A percentile compares a stretch with the other conserved stretches of the same genome.
phyloP scores from a whole-genome alignment of 2,113 vertebrate genomes.

The Bufo gargarizans region DNA sequence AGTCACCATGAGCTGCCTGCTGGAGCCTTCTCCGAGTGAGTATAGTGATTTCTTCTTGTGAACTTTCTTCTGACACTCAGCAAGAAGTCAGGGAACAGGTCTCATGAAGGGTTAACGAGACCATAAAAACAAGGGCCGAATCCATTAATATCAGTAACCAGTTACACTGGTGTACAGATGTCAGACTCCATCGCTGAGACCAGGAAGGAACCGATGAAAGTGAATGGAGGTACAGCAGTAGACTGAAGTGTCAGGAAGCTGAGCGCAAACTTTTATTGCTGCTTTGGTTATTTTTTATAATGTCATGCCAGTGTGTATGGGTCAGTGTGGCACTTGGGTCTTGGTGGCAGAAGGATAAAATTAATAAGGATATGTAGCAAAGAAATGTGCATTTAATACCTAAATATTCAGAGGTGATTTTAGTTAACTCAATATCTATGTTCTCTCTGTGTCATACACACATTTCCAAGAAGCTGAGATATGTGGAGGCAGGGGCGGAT shows the following conservation, averaged over 20 bases:
- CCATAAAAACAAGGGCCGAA: background rate
- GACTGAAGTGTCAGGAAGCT: background rate
- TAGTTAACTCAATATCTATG: background rate
- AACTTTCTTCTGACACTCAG: background rate
- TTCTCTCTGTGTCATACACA: background rate
- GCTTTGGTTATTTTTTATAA: background rate
- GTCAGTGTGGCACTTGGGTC: background rate
- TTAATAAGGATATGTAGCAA: background rate
- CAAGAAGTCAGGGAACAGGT: background rate
- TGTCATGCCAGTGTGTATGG: background rate
- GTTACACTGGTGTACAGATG: background rate
- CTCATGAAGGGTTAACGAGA: background rate
- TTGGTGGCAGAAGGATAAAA: background rate
- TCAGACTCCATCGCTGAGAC: background rate
- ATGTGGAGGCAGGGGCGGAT: background rate
- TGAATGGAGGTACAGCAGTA: background rate
- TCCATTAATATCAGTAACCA: background rate
- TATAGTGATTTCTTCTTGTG: background rate
- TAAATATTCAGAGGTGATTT: background rate
- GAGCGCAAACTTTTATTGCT: background rate
- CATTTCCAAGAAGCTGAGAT: background rate
- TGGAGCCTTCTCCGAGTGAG: background rate
- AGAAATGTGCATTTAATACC: background rate
- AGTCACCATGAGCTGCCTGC: conserved; percentile 7
- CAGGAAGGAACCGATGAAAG: background rate